phyloP scores from a whole-genome alignment of 1,140 invertebrate species.

The Laupala kohalensis region DNA sequence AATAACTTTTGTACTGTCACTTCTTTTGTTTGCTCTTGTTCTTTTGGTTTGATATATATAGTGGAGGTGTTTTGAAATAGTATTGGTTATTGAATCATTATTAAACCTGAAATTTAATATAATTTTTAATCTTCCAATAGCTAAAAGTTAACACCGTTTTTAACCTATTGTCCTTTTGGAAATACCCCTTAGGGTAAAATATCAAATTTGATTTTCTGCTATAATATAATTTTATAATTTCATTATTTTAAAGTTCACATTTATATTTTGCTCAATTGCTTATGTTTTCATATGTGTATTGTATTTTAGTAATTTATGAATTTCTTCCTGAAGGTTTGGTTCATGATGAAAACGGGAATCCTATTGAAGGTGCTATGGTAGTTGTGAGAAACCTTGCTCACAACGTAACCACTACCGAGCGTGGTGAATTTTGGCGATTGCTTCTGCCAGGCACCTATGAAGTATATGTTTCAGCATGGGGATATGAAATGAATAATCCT shows the following conservation, averaged over 20 bases:
- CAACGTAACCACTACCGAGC: constrained; percentile 54
- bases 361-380: constrained; percentile 52
- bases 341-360: constrained; percentile 35
- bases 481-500: constrained; percentile 1
- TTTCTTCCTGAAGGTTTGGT: constrained; percentile 38
- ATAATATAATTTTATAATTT: background rate
- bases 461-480: constrained; percentile 6
- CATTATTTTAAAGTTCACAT: background rate
- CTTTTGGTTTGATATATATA: too few species aligned
- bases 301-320: constrained; percentile 1
- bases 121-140: background rate
- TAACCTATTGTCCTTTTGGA: background rate
- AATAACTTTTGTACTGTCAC: too few species aligned
- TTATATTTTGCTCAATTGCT: background rate
- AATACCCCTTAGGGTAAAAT: background rate
- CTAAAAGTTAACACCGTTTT: background rate
- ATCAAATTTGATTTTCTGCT: background rate
- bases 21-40: too few species aligned
- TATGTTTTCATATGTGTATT: background rate
- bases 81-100: too few species aligned
- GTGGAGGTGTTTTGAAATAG: too few species aligned
- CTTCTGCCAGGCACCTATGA: constrained; percentile 31
- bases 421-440: constrained; percentile 82
- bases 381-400: constrained; percentile 54
- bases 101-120: too few species aligned